A percentile compares a stretch with the other conserved stretches of the same genome.
These are phyloP conservation scores for Peromyscus aztecus DNA, from an alignment of 2,797 vertebrate species.

Conservation along the genomic window DNA sequence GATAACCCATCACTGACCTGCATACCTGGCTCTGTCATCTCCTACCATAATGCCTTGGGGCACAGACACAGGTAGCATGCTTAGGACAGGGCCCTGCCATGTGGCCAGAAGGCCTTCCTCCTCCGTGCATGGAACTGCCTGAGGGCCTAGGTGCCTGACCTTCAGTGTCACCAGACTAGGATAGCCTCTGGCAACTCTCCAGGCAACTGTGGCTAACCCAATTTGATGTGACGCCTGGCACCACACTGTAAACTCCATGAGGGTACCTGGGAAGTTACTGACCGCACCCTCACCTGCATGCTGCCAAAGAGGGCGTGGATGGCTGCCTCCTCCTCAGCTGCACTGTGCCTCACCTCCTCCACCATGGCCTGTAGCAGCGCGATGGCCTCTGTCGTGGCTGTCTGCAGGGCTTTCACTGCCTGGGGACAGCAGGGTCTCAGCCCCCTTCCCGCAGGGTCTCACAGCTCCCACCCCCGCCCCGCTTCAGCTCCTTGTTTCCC, in stretches of 20 bases:
- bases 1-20: neutral
- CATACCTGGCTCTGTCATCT: accelerated
- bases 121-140: neutral
- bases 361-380: slow-evolving; percentile 95
- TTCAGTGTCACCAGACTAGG: neutral
- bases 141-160: neutral
- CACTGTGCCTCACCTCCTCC: slow-evolving; percentile 94
- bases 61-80: neutral
- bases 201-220: neutral
- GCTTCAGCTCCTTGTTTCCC: accelerated
- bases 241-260: neutral
- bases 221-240: neutral
- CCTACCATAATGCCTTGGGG: neutral
- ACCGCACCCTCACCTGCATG: slow-evolving; percentile 87
- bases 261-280: neutral
- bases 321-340: slow-evolving; percentile 94
- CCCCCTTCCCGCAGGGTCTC: accelerated
- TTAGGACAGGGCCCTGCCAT: accelerated
- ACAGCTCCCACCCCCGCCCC: accelerated
- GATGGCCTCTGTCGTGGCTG: slow-evolving; percentile 93
- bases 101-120: neutral
- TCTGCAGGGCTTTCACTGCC: slow-evolving; percentile 93
- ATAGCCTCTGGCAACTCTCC: neutral
- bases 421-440: slow-evolving; percentile 67
- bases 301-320: slow-evolving; percentile 94